Conservation (phyloP, 2,888 invertebrate species). For the Conus canariensis region DNA sequence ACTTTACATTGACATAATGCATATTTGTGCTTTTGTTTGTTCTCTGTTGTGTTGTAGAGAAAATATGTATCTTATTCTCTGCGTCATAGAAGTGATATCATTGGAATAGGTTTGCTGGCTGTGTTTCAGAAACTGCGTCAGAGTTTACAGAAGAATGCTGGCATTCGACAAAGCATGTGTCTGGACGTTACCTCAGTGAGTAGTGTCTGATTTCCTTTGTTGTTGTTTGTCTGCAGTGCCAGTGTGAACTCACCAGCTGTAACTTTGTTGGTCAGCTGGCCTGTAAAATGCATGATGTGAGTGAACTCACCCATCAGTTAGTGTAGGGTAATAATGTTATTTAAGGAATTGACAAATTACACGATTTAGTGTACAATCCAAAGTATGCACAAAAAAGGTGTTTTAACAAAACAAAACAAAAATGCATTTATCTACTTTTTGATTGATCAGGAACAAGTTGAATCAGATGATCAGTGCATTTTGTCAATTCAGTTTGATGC, state of each 20-base stretch:
- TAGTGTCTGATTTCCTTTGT: constrained; percentile 28
- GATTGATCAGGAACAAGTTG: too few species aligned
- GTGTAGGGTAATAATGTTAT: too few species aligned
- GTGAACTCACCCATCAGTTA: not conserved
- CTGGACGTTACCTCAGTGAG: constrained; percentile 70
- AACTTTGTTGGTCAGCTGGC: not conserved
- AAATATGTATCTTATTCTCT: too few species aligned
- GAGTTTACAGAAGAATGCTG: constrained; percentile 71
- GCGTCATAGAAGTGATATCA: not conserved
- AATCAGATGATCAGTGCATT: too few species aligned
- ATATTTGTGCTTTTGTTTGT: not conserved
- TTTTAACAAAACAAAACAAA: too few species aligned
- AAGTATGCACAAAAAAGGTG: too few species aligned
- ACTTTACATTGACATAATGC: too few species aligned
- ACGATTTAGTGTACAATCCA: too few species aligned
- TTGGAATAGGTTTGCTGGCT: not conserved
- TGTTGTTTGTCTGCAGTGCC: not conserved
- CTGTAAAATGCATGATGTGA: not conserved
- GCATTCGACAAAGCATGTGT: constrained; percentile 70
- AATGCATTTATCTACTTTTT: too few species aligned
- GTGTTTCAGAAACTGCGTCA: constrained; percentile 70
- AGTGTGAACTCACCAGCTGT: not conserved
- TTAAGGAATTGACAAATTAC: too few species aligned
- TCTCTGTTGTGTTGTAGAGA: too few species aligned
- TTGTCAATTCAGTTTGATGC: too few species aligned